Evolutionary conservation across 2,888 invertebrate genomes (phyloP), one percentile per base, ranked within the genome.

Genomic region (Hypolimnas misippus): DNA sequence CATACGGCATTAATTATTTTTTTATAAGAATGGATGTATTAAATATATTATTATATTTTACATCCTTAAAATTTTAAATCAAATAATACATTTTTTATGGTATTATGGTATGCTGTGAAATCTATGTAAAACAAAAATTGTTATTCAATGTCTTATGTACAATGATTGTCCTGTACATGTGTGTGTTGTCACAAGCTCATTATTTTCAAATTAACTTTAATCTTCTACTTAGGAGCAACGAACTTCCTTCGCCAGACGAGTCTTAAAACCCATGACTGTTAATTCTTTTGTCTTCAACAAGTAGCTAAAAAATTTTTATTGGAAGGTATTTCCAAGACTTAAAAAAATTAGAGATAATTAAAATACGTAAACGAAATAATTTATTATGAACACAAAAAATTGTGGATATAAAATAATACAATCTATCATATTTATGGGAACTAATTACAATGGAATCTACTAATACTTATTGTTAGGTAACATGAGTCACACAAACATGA

Each of bases 141-240:
- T 25, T 12, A n/a, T n/a, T 1, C 25, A 21, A 7, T 14, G 25
- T 10, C 7, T 6, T 29, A 29, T 25, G 14, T 49, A 25, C 19
- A 29, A n/a, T 14, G 10, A 6, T 7, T 49, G 49, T 49, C 49
- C n/a, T n/a, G 14, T 7, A 8, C 19, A 16, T 44, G 50, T 44
- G n/a, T 12, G 10, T 6, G 44, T 21, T 81, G 83, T 82, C 83
- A 79, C 82, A 76, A 73, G 8, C 76, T 84, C 83, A 87, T 89
- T 89, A 89, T 86, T 84, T 84, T 79, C 76, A 86, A 89, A 89
- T 89, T 88, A 88, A 80, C 81, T 83, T 71, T 81, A 86, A 89
- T 87, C 82, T 82, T 72, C 80, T 79, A 84, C 81, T 84, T 83
- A 82, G 65, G 63, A 73, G 64, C 89, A 87, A 87, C 81, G 83